Base-by-base conservation (phyloP, 2,797 vertebrate genomes). In the Platalea minor region DNA sequence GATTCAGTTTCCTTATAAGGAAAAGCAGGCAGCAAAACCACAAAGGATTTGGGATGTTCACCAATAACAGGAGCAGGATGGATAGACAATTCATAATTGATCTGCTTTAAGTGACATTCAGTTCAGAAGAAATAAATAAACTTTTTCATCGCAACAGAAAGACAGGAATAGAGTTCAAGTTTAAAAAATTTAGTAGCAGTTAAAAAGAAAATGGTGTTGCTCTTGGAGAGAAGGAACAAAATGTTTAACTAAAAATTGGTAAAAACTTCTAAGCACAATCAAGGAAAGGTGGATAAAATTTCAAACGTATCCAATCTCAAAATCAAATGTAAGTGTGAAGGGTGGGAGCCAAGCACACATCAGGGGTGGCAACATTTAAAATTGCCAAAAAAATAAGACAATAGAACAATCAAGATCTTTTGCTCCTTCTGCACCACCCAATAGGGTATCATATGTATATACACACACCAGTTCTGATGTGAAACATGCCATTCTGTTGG, bases 261-360 rank as follows among this genome's bases (percentile, higher is more conserved):
- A 17, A 95, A 85, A 94, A 29, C 21, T 78, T 77, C 79, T 94
- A 95, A 77, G 28, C 61, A 93, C 54, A 74, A 46, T 70, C 77
- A 92, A 96, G 56, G 79, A 96, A 95, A 35, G 10, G 8, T 64
- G 17, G 8, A 51, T 39, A 87, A 93, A 87, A 93, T 93, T 86
- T 93, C 60, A 91, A 89, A 92, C 76, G 28, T 70, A 77, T 91
- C 68, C 33, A 79, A 83, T 86, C 68, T 87, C 91, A 96, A 93
- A 95, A 96, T 93, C 75, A 96, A 96, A 94, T 18, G 2, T 64
- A 73, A 81, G 19, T 37, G 54, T 79, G 72, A 96, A 93, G 85
- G 15, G 15, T 84, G 61, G 69, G 75, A 96, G 56, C 79, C 59
- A 91, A 95, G 59, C 65, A 33, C 67, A 73, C 73, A 85, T 87